Percentiles rank a stretch among this genome's conserved stretches.
Evolutionary conservation across 2,888 invertebrate species (phyloP).

Genomic region (Eristalinus sepulchralis): DNA sequence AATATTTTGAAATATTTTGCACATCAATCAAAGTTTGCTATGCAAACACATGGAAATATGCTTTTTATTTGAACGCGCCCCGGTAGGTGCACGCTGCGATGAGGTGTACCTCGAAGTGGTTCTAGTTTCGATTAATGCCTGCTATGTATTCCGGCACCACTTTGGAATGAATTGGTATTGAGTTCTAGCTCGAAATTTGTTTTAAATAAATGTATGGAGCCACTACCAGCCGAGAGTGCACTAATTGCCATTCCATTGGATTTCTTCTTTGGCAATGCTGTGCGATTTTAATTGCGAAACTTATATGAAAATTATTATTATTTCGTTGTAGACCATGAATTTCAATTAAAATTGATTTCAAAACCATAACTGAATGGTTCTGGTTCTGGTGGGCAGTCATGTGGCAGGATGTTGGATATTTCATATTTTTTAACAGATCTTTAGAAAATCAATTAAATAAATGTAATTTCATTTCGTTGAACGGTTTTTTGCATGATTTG

Average conservation of each 20-base stretch:
- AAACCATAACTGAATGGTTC: constrained; percentile 14
- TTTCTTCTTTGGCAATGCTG: constrained; percentile 25
- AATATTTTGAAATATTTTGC: constrained; percentile 66
- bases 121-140: constrained; percentile 52
- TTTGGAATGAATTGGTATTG: constrained; percentile 44
- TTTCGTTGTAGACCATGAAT: constrained; percentile 49
- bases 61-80: constrained; percentile 56
- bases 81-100: constrained; percentile 51
- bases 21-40: constrained; percentile 68
- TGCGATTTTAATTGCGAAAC: constrained; percentile 58
- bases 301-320: constrained; percentile 64
- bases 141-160: constrained; percentile 20
- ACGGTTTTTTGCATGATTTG: too few species aligned
- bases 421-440: neutral
- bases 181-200: constrained; percentile 50
- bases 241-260: constrained; percentile 20
- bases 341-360: constrained; percentile 25
- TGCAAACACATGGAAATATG: constrained; percentile 39
- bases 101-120: constrained; percentile 64
- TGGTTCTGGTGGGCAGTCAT: neutral
- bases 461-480: neutral
- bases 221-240: neutral
- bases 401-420: neutral
- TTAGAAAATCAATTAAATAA: constrained; percentile 7
- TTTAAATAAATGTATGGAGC: constrained; percentile 14